A percentile compares a stretch with the other conserved stretches of the same genome.
phyloP scores from a whole-genome alignment of 1,140 invertebrate species.

The Drosophila subpulchrella region DNA sequence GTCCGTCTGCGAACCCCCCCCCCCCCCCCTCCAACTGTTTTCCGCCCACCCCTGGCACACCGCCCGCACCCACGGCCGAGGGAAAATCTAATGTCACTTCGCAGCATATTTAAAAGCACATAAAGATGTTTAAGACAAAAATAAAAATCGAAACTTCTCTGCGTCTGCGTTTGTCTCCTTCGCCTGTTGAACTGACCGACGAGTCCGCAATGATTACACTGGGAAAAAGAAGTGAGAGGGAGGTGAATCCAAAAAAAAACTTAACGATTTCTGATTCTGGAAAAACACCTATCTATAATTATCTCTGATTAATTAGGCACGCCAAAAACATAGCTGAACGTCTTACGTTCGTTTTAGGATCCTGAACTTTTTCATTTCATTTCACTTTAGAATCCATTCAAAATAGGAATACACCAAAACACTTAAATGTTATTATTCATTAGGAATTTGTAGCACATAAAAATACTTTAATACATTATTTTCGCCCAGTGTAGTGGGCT shows the following conservation, averaged over 20 bases:
- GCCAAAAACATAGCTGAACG: neutral
- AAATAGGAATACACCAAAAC: too few species aligned
- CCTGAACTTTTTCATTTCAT: too few species aligned
- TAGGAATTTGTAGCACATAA: too few species aligned
- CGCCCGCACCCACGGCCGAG: conserved; percentile 2
- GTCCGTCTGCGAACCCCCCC: conserved; percentile 6
- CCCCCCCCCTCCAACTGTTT: neutral
- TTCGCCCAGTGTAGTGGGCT: conserved; percentile 14
- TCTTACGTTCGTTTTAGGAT: neutral
- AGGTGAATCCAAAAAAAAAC: neutral
- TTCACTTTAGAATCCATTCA: too few species aligned
- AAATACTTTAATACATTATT: neutral
- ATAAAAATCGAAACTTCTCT: conserved; percentile 59
- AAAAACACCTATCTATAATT: too few species aligned
- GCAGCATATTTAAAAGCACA: conserved; percentile 83
- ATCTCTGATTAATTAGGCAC: too few species aligned
- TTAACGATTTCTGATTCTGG: too few species aligned
- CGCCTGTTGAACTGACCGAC: conserved; percentile 42
- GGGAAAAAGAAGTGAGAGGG: neutral
- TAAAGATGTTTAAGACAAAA: conserved; percentile 82
- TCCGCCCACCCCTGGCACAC: neutral
- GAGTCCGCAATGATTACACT: conserved; percentile 38
- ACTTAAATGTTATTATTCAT: too few species aligned
- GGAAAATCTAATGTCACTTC: conserved; percentile 77
- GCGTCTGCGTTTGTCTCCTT: conserved; percentile 28